These are phyloP conservation scores for Sebastes trivittatus DNA, from an alignment of 2,797 vertebrate species.

Conservation along the genomic window DNA sequence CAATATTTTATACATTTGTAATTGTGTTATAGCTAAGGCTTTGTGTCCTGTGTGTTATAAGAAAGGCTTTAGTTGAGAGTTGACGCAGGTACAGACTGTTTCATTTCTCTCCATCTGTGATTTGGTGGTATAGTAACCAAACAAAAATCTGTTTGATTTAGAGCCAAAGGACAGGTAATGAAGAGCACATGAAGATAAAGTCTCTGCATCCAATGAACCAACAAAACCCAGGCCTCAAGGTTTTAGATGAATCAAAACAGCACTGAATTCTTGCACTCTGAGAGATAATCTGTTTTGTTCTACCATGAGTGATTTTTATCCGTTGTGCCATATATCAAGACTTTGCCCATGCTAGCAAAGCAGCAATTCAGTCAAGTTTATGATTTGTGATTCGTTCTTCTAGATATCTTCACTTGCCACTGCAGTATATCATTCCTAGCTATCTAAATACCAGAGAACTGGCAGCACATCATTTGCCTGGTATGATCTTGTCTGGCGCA, in stretches of 20 bases:
- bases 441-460: constrained; percentile 37
- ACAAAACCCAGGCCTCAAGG: neutral
- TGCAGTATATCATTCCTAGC: constrained; percentile 17
- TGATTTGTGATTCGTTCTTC: constrained; percentile 21
- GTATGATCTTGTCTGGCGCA: neutral
- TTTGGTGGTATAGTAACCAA: constrained; percentile 10
- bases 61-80: neutral
- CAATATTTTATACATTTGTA: neutral
- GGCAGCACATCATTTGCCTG: constrained; percentile 24
- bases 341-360: neutral
- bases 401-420: constrained; percentile 1
- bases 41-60: neutral
- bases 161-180: constrained; percentile 66
- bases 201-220: constrained; percentile 25
- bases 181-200: constrained; percentile 64
- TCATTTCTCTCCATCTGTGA: constrained; percentile 13
- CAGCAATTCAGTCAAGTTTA: neutral
- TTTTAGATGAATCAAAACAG: neutral
- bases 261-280: neutral
- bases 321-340: neutral
- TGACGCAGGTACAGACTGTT: constrained; percentile 23
- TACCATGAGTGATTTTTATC: neutral
- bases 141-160: constrained; percentile 54
- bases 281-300: constrained; percentile 17
- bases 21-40: neutral